Evolutionary conservation across 2,888 invertebrate genomes (phyloP).

Genomic region (Drosophila suboccidentalis): DNA sequence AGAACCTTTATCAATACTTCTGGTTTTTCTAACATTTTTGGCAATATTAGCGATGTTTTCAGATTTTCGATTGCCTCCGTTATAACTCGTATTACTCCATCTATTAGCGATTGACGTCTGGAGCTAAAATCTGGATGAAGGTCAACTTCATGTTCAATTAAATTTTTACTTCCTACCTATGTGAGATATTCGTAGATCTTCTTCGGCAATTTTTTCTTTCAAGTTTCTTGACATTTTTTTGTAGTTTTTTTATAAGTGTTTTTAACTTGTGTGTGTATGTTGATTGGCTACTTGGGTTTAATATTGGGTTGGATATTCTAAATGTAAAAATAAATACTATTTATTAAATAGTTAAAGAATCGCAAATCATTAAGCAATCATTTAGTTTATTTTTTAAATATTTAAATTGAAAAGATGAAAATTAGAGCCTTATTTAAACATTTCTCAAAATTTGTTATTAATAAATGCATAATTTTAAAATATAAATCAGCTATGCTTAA

Average conservation of each 20-base stretch:
- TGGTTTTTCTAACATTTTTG: constrained; percentile 48
- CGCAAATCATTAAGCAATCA: too few species aligned
- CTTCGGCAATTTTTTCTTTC: not conserved
- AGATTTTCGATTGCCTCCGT: constrained; percentile 50
- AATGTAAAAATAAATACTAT: too few species aligned
- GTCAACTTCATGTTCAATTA: not conserved
- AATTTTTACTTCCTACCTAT: constrained; percentile 11
- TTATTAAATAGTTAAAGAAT: too few species aligned
- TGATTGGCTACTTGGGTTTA: constrained; percentile 2
- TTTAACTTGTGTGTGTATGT: not conserved
- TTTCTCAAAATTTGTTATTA: too few species aligned
- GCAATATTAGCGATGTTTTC: constrained; percentile 63
- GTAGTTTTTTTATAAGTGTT: not conserved
- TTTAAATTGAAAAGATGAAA: too few species aligned
- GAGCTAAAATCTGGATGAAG: constrained; percentile 47
- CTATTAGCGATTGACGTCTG: constrained; percentile 43
- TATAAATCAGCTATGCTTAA: too few species aligned
- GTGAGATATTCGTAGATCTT: constrained; percentile 15
- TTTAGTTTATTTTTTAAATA: too few species aligned
- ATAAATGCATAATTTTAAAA: too few species aligned
- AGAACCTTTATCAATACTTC: constrained; percentile 11
- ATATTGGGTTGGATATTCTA: not conserved
- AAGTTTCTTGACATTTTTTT: constrained; percentile 13
- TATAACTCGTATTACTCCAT: constrained; percentile 37
- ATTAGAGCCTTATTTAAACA: too few species aligned